Conservation (phyloP, 2,888 invertebrate species). For the Galeruca laticollis region DNA sequence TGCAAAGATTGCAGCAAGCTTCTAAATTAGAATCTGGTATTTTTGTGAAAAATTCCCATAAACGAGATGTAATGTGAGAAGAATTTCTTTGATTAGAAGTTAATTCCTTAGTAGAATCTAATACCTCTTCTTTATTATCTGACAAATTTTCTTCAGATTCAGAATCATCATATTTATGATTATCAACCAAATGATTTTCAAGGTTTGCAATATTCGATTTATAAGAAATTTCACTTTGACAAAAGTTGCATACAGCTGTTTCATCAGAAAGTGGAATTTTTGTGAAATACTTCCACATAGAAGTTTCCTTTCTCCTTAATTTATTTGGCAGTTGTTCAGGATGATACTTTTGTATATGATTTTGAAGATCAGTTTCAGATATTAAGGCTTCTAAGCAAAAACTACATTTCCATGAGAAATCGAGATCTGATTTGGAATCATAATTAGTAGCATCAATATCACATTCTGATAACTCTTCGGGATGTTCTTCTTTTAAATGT, state of each 20-base stretch:
- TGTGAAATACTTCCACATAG: not conserved
- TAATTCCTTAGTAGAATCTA: not conserved
- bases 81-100: not conserved
- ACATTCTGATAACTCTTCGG: not conserved
- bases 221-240: too few relatives aligned
- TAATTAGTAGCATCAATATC: not conserved
- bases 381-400: not conserved
- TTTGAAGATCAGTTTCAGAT: not conserved
- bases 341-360: conserved; percentile 4
- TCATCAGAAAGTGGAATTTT: not conserved
- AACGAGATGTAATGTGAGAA: not conserved
- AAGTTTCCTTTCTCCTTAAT: not conserved
- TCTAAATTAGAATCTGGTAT: not conserved
- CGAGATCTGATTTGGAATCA: not conserved
- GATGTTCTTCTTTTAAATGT: not conserved
- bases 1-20: conserved; percentile 6
- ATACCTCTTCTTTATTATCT: not conserved
- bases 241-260: too few relatives aligned
- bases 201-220: too few relatives aligned
- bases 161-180: not conserved
- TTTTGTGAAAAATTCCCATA: conserved; percentile 7
- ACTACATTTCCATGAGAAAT: not conserved
- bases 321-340: not conserved
- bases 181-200: too few relatives aligned
- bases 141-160: not conserved